Conservation (phyloP, 2,797 vertebrate genomes). For the Anniella stebbinsi region DNA sequence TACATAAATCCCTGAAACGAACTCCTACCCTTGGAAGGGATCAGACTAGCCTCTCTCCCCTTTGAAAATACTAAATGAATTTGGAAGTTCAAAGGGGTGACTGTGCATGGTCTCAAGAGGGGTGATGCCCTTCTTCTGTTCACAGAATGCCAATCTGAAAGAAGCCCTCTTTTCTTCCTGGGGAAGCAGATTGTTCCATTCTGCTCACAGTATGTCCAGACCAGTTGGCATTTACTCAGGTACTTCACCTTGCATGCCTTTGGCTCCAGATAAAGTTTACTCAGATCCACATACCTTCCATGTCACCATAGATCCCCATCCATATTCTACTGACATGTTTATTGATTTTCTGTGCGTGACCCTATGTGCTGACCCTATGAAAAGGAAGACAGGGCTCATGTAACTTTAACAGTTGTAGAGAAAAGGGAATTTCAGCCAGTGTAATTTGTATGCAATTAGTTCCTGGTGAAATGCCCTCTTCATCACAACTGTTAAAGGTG, state of each 20-base stretch:
- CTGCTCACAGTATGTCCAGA: background rate
- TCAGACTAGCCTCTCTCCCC: constrained; percentile 54
- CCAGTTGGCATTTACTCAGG: background rate
- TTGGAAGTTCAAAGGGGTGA: constrained; percentile 58
- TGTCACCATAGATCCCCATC: too few relatives aligned
- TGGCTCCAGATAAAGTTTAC: background rate
- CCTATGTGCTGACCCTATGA: too few relatives aligned
- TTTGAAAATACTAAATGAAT: constrained; percentile 67
- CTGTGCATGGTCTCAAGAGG: background rate
- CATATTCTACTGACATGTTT: background rate
- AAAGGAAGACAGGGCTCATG: too few relatives aligned
- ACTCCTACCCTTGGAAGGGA: constrained; percentile 60
- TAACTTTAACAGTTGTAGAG: too few relatives aligned
- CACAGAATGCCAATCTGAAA: background rate
- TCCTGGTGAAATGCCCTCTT: too few relatives aligned
- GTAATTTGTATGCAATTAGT: too few relatives aligned
- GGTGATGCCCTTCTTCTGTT: background rate
- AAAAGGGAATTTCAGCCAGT: too few relatives aligned
- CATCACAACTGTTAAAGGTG: too few relatives aligned
- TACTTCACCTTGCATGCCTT: background rate
- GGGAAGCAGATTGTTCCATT: background rate
- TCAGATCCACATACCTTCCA: background rate
- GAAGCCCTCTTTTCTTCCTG: background rate
- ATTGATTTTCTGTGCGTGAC: background rate
- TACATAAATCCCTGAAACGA: constrained; percentile 73